Evolutionary conservation across 2,888 invertebrate species (phyloP), one percentile per base, ranked within the genome.

Genomic region (Liopterus haemorrhoidalis): DNA sequence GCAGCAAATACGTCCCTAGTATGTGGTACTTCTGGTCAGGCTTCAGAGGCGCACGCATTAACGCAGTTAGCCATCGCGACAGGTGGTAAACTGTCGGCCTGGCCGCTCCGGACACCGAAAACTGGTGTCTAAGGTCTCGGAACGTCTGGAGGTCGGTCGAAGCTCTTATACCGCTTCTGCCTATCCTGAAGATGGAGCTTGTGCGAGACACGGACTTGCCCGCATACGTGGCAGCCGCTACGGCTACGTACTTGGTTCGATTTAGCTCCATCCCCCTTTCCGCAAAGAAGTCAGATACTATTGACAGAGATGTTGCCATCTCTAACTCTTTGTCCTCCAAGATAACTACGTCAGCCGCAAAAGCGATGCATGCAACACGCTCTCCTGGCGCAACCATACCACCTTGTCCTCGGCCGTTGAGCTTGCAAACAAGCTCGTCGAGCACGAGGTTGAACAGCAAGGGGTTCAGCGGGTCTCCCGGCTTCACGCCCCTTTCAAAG

Each of bases 401-500:
- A 46, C 19, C 59, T 19, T 8, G n/a, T 3, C 12, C 9, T 1
- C 6, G 3, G 12, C 16, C 24, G 18, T 44, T 51, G 3, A 46
- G 44, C 1, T 22, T 2, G 6, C 8, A 22, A 2, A 57, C 27
- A 1, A 59, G 51, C 27, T 59, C 58, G 30, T 59, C 59, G 9
- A 61, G 30, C 0, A 60, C 52, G 2, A 57, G 12, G 20, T 57
- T 58, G 18, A 61, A 58, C 0, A 57, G 38, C 0, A 55, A 2
- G 0, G 58, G 57, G 2, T 63, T 63, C 9, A 68, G 48, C 1
- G 65, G 66, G 48, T 68, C 66, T 0, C 68, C 69, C 50, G 69
- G 69, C 8, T 62, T 58, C 2, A 68, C 67, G 1, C 67, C 66
- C 19, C 61, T 54, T 0, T 16, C 19, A 21, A 58, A 49, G 5